Base-by-base conservation (phyloP, 2,888 invertebrate species). In the Globia sparganii region DNA sequence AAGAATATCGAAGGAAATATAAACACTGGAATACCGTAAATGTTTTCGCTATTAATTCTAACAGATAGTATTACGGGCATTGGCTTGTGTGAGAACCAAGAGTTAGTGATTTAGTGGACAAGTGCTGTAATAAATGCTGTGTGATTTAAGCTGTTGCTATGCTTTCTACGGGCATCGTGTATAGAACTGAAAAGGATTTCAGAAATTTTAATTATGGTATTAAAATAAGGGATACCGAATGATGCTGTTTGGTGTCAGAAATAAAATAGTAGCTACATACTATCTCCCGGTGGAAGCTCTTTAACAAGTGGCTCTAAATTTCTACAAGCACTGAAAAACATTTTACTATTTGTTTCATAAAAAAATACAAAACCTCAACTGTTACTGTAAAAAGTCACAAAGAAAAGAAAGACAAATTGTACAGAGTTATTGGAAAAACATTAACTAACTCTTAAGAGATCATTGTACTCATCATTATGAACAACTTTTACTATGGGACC, bases 71-170 rank as follows among this genome's bases (percentile, higher is more conserved):
- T 65, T 65, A 70, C 46, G 18, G 62, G 15, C 40, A 62, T 37
- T 21, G 25, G 8, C 25, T 71, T 62, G 71, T 77, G 73, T 81
- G 69, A 61, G 72, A 77, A 72, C 49, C 65, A 58, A 72, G 67
- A 77, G 43, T 49, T n/a, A 31, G 65, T 86, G 87, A 87, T 87
- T 83, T 88, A 87, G 80, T 75, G 69, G 70, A 79, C 85, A 86
- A 66, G 75, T 21, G 5, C 37, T 40, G 79, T 78, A 81, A 84
- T 86, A 85, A 86, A 84, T 72, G 40, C 61, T 37, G 25, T 53
- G 13, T 80, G 80, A 80, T 77, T 77, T 83, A 77, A 77, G 74
- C 40, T 64, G 65, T 77, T 68, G 65, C 61, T 56, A 21, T 34
- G 31, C 34, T 13, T 28, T 53, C 31, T 61, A 31, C 34, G 58